Evolutionary conservation across 2,113 vertebrate genomes (phyloP).

Genomic region (Lagopus muta): DNA sequence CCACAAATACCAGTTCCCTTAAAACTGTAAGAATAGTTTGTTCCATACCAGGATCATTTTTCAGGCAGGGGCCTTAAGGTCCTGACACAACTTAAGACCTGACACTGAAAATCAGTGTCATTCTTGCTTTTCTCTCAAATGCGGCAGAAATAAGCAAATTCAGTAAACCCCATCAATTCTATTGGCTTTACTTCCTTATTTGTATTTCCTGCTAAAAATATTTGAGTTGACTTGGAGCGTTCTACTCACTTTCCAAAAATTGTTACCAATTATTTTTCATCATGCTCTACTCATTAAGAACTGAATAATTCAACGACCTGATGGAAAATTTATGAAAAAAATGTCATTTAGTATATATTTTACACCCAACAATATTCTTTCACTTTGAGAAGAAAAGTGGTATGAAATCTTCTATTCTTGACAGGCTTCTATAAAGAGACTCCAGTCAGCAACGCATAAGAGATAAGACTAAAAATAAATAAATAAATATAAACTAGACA

Average conservation of each 20-base stretch:
- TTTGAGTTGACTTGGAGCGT: neutral
- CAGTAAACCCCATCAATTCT: neutral
- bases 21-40: too few species aligned
- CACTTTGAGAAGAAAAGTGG: neutral
- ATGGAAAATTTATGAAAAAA: neutral
- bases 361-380: neutral
- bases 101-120: neutral
- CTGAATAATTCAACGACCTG: neutral
- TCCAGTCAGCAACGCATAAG: neutral
- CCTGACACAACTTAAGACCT: neutral
- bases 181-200: neutral
- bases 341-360: neutral
- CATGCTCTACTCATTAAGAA: neutral
- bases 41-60: too few species aligned
- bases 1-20: too few species aligned
- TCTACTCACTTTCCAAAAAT: neutral
- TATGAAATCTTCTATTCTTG: neutral
- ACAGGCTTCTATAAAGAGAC: neutral
- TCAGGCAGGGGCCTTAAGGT: too few species aligned
- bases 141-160: neutral
- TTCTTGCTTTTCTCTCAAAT: neutral
- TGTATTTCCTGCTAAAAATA: neutral
- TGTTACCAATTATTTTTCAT: neutral
- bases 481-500: neutral
- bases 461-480: neutral